Base-by-base conservation (phyloP, 2,797 vertebrate genomes). In the Sebastes taczanowskii region DNA sequence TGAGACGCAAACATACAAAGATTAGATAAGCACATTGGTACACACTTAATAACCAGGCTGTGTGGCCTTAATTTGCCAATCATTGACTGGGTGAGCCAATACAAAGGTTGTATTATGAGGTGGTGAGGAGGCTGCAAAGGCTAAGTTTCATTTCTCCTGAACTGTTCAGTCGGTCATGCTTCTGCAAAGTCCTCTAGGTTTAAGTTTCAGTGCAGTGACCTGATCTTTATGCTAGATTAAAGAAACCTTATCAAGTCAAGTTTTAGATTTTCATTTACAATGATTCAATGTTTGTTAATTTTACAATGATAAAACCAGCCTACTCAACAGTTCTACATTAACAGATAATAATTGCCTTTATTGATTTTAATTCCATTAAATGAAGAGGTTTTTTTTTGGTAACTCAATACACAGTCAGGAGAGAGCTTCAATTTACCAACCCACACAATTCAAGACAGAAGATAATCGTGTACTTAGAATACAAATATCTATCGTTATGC, bases 61-160 rank as follows among this genome's bases (percentile, higher is more conserved):
- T 2, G 1, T 10, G 13, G 16, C 14, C 23, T 34, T 0, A 2
- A 30, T 42, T 11, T n/a, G 55, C 13, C 8, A 74, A 82, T 86
- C 32, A 89, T 77, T 86, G 13, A 77, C 34, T 11, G 6, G 1
- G 1, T 3, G 35, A 65, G 22, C 10, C 6, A 18, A 1, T 7
- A 6, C 1, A 20, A 27, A 11, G 13, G 7, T 10, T 56, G 1
- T 2, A 3, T 0, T 76, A 13, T 4, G 22, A 42, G n/a, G 49
- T 20, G 30, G 4, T 2, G 30, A 8, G 4, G 5, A 11, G 18
- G 16, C 9, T 20, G 3, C 27, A 27, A n/a, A 25, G 25, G 61
- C 2, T 29, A 20, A 30, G 58, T 82, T 86, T 80, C 25, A 8
- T 82, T 86, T 88, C 69, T 61, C 1, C 3, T 9, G 78, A 88